Evolutionary conservation across 2,797 vertebrate genomes (phyloP).

Genomic region (Furcifer pardalis): DNA sequence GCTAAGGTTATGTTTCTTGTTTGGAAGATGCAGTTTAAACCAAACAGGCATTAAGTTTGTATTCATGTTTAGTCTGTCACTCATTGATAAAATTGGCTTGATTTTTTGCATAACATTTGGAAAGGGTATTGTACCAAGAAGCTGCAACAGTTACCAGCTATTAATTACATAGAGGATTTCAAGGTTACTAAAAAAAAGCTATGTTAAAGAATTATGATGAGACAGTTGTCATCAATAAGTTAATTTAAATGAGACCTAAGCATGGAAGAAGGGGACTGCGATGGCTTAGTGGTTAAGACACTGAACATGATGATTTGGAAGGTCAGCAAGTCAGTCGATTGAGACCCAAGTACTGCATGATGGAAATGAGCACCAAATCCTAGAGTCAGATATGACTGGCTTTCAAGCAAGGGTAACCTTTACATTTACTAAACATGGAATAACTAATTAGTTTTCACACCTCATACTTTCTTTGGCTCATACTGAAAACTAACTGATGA

Average conservation of each 20-base stretch:
- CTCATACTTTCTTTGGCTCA: background rate
- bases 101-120: conserved; percentile 47
- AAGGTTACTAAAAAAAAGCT: too few species aligned
- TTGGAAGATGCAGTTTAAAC: conserved; percentile 65
- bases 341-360: too few species aligned
- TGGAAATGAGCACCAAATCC: too few species aligned
- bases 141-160: background rate
- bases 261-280: too few species aligned
- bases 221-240: background rate
- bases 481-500: background rate
- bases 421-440: too few species aligned
- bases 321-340: too few species aligned
- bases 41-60: conserved; percentile 55
- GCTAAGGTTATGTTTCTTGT: conserved; percentile 63
- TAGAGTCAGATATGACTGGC: too few species aligned
- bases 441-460: background rate
- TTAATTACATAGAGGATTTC: conserved; percentile 37
- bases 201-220: too few species aligned
- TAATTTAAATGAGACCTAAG: background rate
- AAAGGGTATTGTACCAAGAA: conserved; percentile 38
- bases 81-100: conserved; percentile 48
- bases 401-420: too few species aligned
- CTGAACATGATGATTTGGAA: too few species aligned
- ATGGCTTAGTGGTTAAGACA: too few species aligned
- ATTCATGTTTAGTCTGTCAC: conserved; percentile 65